Conservation (phyloP, 2,113 vertebrate species). For the Ophiodon elongatus region DNA sequence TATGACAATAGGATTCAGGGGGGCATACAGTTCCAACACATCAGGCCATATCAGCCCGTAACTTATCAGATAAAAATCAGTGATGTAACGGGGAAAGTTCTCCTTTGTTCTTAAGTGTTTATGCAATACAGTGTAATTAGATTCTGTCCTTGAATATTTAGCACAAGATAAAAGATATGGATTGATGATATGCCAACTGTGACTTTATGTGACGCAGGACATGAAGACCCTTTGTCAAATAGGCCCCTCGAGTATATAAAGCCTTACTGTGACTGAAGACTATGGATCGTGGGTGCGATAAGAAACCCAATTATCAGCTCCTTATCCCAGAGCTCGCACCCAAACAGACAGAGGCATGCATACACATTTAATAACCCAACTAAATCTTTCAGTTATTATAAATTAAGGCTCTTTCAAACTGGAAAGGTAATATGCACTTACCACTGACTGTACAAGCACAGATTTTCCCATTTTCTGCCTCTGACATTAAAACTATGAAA, state of each 20-base stretch:
- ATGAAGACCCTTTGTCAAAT: neutral
- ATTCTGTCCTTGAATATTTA: slow-evolving; percentile 13
- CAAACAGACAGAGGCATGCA: neutral
- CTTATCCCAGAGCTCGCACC: neutral
- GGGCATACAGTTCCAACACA: slow-evolving; percentile 33
- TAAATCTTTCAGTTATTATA: slow-evolving; percentile 5
- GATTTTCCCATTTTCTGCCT: neutral
- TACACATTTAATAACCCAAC: slow-evolving; percentile 23
- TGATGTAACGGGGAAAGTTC: slow-evolving; percentile 33
- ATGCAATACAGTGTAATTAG: slow-evolving; percentile 30
- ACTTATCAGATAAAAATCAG: slow-evolving; percentile 32
- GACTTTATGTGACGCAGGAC: slow-evolving; percentile 31
- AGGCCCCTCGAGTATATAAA: slow-evolving; percentile 10
- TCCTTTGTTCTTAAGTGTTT: slow-evolving; percentile 34
- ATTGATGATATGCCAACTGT: slow-evolving; percentile 55
- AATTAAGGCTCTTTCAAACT: slow-evolving; percentile 23
- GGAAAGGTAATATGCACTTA: neutral
- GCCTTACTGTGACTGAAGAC: slow-evolving; percentile 26
- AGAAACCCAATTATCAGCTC: slow-evolving; percentile 6
- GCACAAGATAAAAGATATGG: slow-evolving; percentile 28
- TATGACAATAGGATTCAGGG: slow-evolving; percentile 34
- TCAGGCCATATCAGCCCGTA: slow-evolving; percentile 28
- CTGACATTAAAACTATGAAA: neutral
- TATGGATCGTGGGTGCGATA: slow-evolving; percentile 11
- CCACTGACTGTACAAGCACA: neutral